Conservation (phyloP, 2,113 vertebrate genomes). For the Ifrita kowaldi region DNA sequence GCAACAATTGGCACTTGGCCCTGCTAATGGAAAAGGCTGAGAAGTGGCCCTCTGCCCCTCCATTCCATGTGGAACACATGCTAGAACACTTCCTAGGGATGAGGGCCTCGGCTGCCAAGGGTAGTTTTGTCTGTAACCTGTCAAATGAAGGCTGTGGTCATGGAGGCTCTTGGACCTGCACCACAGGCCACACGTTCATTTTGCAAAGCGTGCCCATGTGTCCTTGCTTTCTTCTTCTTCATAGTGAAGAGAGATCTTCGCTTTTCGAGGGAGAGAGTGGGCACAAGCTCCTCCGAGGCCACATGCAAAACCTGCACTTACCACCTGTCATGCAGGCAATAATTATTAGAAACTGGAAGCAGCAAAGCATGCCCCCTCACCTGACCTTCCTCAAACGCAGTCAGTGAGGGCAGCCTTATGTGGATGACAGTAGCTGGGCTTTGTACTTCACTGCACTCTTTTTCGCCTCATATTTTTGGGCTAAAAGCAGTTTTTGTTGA, state of each 20-base stretch:
- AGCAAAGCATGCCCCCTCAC: not conserved
- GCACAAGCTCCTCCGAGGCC: not conserved
- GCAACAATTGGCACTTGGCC: not conserved
- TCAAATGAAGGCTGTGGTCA: not conserved
- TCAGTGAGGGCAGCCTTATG: not conserved
- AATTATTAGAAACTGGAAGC: not conserved
- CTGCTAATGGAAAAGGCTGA: not conserved
- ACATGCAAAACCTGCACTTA: fast-evolving
- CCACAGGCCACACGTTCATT: fast-evolving
- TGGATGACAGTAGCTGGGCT: not conserved
- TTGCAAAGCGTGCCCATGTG: fast-evolving
- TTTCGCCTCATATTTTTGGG: not conserved
- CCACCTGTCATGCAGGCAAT: not conserved
- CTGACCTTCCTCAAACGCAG: fast-evolving
- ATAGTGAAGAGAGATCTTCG: not conserved
- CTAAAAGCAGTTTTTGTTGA: not conserved
- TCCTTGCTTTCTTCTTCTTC: not conserved
- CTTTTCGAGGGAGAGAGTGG: not conserved
- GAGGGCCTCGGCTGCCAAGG: not conserved
- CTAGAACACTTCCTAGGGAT: fast-evolving
- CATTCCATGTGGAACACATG: fast-evolving
- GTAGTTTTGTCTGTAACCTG: not conserved
- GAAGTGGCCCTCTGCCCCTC: not conserved
- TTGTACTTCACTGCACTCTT: fast-evolving
- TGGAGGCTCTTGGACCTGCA: not conserved